Base-by-base conservation (phyloP, 2,888 invertebrate genomes). In the Spodoptera littoralis region DNA sequence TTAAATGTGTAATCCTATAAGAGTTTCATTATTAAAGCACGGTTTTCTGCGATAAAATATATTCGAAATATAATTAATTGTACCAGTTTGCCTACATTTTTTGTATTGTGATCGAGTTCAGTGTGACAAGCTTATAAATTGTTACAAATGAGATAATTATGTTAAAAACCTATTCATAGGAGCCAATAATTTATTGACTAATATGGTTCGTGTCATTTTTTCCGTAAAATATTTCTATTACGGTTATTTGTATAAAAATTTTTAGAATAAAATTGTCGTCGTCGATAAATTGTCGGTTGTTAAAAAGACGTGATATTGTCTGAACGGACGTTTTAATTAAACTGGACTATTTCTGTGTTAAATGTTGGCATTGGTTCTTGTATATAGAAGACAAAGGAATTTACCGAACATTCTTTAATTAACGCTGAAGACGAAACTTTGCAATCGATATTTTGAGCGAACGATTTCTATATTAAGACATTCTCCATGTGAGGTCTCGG, bases 361-460 rank as follows among this genome's bases (percentile, higher is more conserved):
- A 58, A 50, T 52, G 43, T 60, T 70, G 73, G 77, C 73, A 76
- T 67, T 70, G 48, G 50, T 63, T 67, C 73, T 36, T 6, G 56
- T 71, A 56, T 70, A 51, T 64, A 74, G 67, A 64, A 78, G 76
- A 86, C 83, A 83, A 80, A 70, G 69, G 59, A 80, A 82, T 79
- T 73, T 70, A 64, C 69, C 74, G 62, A 76, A 77, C 70, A 80
- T 79, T 81, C 65, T 79, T 82, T 67, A 73, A 74, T 79, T 79
- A 82, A 81, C 81, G 72, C 72, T 68, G 63, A 70, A 69, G 71
- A 73, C 66, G 64, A 59, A 56, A 65, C 71, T 80, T 72, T 60
- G 73, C 64, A 77, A 77, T 70, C 55, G 63, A 75, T 76, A 70
- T 64, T 49, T 66, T 56, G 64, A 49, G 12, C 22, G 24, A 59